Conservation (phyloP, 2,888 invertebrate genomes). For the Ischnura elegans region DNA sequence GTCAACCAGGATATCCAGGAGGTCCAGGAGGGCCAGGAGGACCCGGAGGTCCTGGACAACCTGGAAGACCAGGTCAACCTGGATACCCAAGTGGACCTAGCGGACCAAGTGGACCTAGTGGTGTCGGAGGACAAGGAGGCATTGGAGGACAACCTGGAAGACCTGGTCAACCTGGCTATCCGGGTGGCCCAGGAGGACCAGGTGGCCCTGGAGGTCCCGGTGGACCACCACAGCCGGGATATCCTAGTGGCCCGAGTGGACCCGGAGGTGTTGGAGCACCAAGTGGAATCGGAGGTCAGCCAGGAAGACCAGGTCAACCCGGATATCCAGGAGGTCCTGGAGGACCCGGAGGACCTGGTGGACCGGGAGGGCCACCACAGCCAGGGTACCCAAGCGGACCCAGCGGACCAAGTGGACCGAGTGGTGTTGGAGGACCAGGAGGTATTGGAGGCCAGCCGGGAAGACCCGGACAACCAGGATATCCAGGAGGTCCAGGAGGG, state of each 20-base stretch:
- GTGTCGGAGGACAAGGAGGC: conserved; percentile 71
- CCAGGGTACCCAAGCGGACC: conserved; percentile 61
- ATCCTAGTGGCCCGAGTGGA: conserved; percentile 75
- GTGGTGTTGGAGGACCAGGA: conserved; percentile 69
- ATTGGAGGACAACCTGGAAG: conserved; percentile 70
- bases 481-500: conserved; percentile 52
- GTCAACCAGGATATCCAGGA: conserved; percentile 74
- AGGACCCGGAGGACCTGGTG: conserved; percentile 70
- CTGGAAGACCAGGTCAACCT: conserved; percentile 73
- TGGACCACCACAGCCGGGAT: conserved; percentile 70
- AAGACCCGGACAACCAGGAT: conserved; percentile 34
- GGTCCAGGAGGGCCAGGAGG: conserved; percentile 71
- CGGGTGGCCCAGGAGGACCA: conserved; percentile 71
- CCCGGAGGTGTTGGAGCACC: conserved; percentile 69
- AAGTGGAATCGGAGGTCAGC: conserved; percentile 69
- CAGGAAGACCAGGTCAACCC: conserved; percentile 67
- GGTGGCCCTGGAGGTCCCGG: conserved; percentile 69
- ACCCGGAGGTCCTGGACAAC: conserved; percentile 53
- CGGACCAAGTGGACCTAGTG: conserved; percentile 75
- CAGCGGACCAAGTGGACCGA: conserved; percentile 70
- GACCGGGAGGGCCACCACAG: conserved; percentile 73
- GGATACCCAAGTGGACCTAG: conserved; percentile 73
- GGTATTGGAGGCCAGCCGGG: conserved; percentile 41
- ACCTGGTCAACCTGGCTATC: conserved; percentile 72
- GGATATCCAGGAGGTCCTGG: conserved; percentile 71